Conservation (phyloP, 1,140 invertebrate species). For the Cotesia typhae region DNA sequence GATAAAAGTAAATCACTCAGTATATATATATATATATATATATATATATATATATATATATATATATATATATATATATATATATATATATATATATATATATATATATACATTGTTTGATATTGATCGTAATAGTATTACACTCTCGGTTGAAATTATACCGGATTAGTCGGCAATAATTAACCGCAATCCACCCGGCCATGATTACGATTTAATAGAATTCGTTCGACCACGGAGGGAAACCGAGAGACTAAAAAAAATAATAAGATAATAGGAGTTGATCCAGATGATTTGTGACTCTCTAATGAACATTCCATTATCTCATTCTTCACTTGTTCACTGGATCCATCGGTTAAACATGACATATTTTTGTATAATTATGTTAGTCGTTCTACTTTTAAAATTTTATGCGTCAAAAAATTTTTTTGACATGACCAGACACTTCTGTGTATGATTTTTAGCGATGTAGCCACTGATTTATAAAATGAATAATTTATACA, state of each 20-base stretch:
- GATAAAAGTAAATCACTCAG: no score
- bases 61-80: no score
- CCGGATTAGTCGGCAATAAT: constrained; percentile 19
- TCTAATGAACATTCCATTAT: constrained; percentile 22
- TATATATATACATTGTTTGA: not conserved
- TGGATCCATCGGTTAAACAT: not conserved
- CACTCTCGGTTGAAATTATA: not conserved
- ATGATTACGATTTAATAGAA: constrained; percentile 22
- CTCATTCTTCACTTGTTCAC: constrained; percentile 1
- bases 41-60: no score
- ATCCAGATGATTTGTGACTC: constrained; percentile 8
- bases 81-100: no score
- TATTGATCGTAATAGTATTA: not conserved
- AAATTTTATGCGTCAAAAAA: no score
- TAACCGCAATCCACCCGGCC: constrained; percentile 22
- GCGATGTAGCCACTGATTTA: no score
- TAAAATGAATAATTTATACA: no score
- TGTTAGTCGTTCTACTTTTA: no score
- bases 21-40: no score
- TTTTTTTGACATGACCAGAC: no score
- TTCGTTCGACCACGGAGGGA: constrained; percentile 7
- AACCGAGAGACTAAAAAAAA: not conserved
- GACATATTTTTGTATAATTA: no score
- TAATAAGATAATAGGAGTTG: not conserved
- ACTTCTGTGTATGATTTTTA: no score